Evolutionary conservation across 1,140 invertebrate genomes (phyloP).

Genomic region (Branchinecta lynchi): DNA sequence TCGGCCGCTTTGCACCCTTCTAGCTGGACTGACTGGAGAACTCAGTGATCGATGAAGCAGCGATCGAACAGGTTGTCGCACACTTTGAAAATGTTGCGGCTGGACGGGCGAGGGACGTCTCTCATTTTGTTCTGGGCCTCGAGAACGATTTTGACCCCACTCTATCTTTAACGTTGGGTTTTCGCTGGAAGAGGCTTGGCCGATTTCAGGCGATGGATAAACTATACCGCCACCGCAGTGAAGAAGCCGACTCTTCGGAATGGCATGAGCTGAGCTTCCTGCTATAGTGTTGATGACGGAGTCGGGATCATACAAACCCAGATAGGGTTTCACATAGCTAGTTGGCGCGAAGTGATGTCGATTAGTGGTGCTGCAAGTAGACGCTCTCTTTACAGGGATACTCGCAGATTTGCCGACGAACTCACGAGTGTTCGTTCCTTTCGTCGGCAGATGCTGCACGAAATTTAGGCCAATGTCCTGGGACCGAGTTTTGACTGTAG

Average conservation of each 20-base stretch:
- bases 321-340: background rate
- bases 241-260: background rate
- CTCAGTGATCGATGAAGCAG: too few species aligned
- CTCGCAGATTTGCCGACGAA: background rate
- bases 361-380: background rate
- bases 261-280: background rate
- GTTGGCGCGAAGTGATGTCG: background rate
- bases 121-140: too few species aligned
- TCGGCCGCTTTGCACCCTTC: too few species aligned
- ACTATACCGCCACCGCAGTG: slow-evolving; percentile 4
- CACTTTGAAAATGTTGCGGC: too few species aligned
- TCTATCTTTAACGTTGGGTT: background rate
- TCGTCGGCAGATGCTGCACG: background rate
- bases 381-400: background rate
- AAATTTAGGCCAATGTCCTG: background rate
- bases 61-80: too few species aligned
- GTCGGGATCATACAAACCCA: background rate
- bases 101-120: too few species aligned
- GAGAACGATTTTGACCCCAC: background rate
- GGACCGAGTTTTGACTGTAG: background rate
- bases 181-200: background rate
- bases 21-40: too few species aligned
- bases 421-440: background rate
- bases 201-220: background rate
- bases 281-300: background rate